These are phyloP conservation scores for Tachina fera DNA, from an alignment of 2,888 invertebrate species.

Conservation along the genomic window DNA sequence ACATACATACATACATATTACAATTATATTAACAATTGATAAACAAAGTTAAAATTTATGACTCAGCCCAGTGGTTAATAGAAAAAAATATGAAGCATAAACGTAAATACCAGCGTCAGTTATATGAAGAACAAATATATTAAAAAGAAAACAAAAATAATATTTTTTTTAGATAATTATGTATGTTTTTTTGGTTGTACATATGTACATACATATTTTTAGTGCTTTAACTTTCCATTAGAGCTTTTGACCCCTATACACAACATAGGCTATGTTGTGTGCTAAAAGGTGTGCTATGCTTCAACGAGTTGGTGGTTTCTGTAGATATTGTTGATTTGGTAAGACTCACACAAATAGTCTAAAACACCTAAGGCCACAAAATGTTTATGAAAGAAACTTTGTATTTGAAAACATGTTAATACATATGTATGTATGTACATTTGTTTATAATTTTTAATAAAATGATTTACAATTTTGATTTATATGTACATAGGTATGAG, in stretches of 20 bases:
- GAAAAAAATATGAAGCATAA: conserved; percentile 3
- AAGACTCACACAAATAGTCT: neutral
- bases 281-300: conserved; percentile 60
- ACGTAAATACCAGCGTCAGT: conserved; percentile 39
- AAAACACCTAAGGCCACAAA: neutral
- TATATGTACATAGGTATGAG: no score
- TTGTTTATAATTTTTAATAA: neutral
- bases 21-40: conserved; percentile 27
- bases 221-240: neutral
- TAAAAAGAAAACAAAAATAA: conserved; percentile 2
- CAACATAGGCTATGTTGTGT: conserved; percentile 21
- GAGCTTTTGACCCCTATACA: conserved; percentile 32
- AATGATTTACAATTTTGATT: neutral
- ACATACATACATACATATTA: neutral
- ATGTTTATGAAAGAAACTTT: neutral
- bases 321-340: conserved; percentile 14
- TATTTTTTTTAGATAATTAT: conserved; percentile 24
- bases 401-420: neutral
- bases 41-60: conserved; percentile 45
- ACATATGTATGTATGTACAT: no score
- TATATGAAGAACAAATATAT: conserved; percentile 29
- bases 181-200: neutral
- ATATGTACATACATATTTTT: neutral
- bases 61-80: conserved; percentile 41
- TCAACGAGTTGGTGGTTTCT: conserved; percentile 29